Conservation (phyloP, 1,140 invertebrate species). For the Polypedilum pembai region DNA sequence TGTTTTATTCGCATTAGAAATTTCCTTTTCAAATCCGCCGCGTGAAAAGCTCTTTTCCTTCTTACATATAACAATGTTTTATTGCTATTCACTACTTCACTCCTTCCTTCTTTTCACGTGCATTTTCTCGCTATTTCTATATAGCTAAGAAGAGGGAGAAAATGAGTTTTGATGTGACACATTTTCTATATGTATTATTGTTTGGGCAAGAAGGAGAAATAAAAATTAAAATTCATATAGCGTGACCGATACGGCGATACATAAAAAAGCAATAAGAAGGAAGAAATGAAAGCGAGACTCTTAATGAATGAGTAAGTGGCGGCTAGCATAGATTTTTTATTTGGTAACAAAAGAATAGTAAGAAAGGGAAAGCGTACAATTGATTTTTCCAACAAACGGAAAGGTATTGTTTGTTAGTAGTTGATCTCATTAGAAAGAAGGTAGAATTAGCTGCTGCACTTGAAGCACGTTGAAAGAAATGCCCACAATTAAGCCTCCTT, state of each 20-base stretch:
- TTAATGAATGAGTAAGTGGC: constrained; percentile 29
- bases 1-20: constrained; percentile 28
- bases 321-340: too few species aligned
- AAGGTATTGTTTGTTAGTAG: constrained; percentile 1
- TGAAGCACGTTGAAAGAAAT: not conserved
- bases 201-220: not conserved
- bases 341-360: not conserved
- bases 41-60: not conserved
- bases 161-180: constrained; percentile 11
- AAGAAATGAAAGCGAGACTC: not conserved
- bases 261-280: constrained; percentile 19
- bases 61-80: too few species aligned
- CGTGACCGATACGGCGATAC: constrained; percentile 28
- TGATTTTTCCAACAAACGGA: constrained; percentile 3
- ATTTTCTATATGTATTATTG: not conserved
- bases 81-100: too few species aligned
- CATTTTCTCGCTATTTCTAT: too few species aligned
- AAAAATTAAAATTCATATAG: constrained; percentile 25
- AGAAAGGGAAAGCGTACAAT: not conserved
- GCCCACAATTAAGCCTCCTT: not conserved
- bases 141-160: not conserved
- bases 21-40: not conserved
- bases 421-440: constrained; percentile 1
- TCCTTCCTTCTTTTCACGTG: too few species aligned
- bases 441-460: not conserved